Conservation (phyloP, 2,797 vertebrate genomes). For the Poeciliopsis presidionis region DNA sequence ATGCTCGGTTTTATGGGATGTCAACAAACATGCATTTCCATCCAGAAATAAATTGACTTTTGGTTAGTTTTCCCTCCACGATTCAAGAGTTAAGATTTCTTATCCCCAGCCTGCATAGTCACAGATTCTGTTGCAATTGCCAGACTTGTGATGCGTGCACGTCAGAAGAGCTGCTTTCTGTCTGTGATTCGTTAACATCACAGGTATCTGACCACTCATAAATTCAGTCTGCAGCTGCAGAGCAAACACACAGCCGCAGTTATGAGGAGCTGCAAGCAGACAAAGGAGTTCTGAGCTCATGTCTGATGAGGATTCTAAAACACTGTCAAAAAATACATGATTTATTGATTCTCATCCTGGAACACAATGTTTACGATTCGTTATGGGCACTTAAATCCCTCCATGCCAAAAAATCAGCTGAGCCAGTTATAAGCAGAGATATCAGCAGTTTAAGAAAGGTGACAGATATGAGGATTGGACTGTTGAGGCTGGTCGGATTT, state of each 20-base stretch:
- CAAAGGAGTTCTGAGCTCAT: neutral
- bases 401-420: neutral
- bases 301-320: neutral
- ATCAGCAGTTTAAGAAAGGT: neutral
- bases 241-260: neutral
- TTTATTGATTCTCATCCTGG: neutral
- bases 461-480: neutral
- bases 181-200: neutral
- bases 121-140: neutral
- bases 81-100: neutral
- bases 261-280: neutral
- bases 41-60: neutral
- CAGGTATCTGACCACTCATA: neutral
- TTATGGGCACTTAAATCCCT: neutral
- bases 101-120: neutral
- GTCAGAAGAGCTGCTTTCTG: neutral
- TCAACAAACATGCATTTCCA: constrained; percentile 4
- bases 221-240: neutral
- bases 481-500: neutral
- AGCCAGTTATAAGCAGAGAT: neutral
- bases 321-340: neutral
- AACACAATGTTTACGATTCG: neutral
- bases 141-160: neutral
- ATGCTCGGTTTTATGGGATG: neutral
- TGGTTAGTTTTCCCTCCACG: neutral